These are phyloP conservation scores for Schizopygopsis malacanthus DNA, from an alignment of 2,797 vertebrate species.

Conservation along the genomic window DNA sequence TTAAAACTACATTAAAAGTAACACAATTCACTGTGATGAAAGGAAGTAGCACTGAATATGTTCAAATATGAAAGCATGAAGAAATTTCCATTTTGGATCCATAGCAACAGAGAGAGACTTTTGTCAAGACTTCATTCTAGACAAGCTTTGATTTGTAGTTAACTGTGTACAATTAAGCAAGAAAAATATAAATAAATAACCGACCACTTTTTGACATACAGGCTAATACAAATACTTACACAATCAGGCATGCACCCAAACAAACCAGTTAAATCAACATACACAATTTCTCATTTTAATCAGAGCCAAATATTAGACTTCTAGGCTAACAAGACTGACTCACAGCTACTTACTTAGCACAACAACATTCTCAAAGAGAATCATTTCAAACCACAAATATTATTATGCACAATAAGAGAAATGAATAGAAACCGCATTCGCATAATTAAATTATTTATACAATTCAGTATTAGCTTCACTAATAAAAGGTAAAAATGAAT, in stretches of 20 bases:
- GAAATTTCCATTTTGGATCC: slow-evolving; percentile 11
- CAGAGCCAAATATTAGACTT: background rate
- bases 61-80: background rate
- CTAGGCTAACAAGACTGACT: background rate
- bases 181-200: background rate
- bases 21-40: background rate
- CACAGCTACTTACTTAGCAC: background rate
- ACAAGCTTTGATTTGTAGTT: background rate
- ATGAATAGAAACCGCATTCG: background rate
- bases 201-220: background rate
- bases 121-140: background rate
- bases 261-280: background rate
- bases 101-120: slow-evolving; percentile 7
- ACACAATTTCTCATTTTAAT: background rate
- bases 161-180: background rate
- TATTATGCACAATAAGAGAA: background rate
- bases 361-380: slow-evolving; percentile 1
- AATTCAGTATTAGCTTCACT: background rate
- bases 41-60: background rate
- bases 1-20: background rate
- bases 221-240: background rate
- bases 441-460: background rate
- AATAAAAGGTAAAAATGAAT: background rate
- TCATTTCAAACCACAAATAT: background rate
- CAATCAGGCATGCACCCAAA: background rate